Evolutionary conservation across 2,797 vertebrate genomes (phyloP), one percentile per base, ranked within the genome.

Genomic region (Karalla daura): DNA sequence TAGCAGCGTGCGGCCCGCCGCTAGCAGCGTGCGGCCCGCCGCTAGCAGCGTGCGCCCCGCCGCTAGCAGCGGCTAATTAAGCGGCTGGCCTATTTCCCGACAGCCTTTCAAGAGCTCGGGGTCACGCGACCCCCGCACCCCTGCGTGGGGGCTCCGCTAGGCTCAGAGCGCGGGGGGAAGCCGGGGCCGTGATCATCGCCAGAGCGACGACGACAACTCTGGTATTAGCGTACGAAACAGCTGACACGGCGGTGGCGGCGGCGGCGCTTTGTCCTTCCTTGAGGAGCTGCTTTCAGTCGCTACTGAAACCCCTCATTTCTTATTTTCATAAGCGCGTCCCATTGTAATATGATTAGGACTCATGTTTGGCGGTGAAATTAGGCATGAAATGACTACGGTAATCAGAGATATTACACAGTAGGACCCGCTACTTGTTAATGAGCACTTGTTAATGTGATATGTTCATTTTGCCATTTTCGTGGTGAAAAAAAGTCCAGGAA

Each of bases 61-160:
- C n/a, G n/a, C n/a, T n/a, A n/a, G n/a, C 17, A 68, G 56, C 8
- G 8, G 54, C 44, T 73, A 50, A 69, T 70, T 77, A 70, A 63
- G 47, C 45, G 56, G 17, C 44, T 45, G 44, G 39, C 65, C 46
- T 54, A 60, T n/a, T n/a, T n/a, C n/a, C 54, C 36, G 69, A 47
- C 27, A 39, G 40, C 47, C 52, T 51, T 46, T 56, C 68, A 65
- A 43, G 40, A 4, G 12, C 44, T 51, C 33, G 32, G 40, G 64
- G 61, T 56, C 47, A 67, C 17, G 54, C 50, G n/a, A n/a, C n/a
- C n/a, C n/a, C n/a, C n/a, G n/a, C n/a, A n/a, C n/a, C n/a, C n/a
- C n/a, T n/a, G n/a, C 4, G 12, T 1, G 6, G 2, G n/a, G 46
- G 32, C 62, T 61, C 46, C 36, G 63, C 66, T 33, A 50, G n/a